phyloP scores from a whole-genome alignment of 2,113 vertebrate species.

The Mus pahari region DNA sequence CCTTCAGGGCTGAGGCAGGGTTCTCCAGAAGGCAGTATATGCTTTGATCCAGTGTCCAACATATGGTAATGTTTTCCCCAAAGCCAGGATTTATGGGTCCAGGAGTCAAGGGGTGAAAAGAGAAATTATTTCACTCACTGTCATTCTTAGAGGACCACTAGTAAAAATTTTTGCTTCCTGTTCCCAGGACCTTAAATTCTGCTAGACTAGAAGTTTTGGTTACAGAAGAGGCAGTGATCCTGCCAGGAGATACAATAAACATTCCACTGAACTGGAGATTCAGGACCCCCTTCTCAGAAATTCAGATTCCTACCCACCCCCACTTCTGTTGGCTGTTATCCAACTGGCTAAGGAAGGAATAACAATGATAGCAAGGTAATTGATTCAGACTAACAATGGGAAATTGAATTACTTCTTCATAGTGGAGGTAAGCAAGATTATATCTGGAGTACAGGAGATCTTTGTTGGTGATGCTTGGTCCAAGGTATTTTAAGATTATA shows the following conservation, averaged over 20 bases:
- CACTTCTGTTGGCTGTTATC: not conserved
- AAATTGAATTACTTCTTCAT: not conserved
- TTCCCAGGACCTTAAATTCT: not conserved
- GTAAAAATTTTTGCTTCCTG: not conserved
- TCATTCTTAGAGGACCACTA: not conserved
- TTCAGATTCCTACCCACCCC: not conserved
- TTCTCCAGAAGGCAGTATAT: not conserved
- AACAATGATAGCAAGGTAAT: not conserved
- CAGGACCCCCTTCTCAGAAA: not conserved
- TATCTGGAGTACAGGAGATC: not conserved
- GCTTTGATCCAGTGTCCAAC: not conserved
- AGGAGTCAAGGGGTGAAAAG: not conserved
- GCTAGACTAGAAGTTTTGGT: not conserved
- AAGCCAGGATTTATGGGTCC: not conserved
- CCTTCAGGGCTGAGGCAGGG: not conserved
- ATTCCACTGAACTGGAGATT: not conserved
- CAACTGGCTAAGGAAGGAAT: not conserved
- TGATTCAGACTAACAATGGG: not conserved
- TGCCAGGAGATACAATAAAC: not conserved
- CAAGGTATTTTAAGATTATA: not conserved
- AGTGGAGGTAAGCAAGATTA: not conserved
- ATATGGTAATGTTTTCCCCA: not conserved
- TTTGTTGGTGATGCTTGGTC: not conserved
- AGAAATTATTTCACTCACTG: not conserved
- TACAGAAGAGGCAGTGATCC: not conserved